Conservation (phyloP, 2,113 vertebrate genomes). For the Urocynchramus pylzowi region DNA sequence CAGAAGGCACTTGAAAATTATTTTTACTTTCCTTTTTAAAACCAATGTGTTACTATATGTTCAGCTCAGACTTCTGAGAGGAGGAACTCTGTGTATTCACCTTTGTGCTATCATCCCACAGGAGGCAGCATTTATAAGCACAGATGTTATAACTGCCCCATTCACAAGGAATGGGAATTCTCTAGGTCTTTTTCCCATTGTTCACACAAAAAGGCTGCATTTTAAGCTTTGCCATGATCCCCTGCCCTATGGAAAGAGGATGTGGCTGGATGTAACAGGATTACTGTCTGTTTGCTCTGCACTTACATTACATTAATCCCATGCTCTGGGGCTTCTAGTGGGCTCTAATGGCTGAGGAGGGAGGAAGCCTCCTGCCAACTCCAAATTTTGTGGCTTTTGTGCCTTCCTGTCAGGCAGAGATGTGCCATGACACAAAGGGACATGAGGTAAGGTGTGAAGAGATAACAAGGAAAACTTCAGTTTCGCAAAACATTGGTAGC, state of each 20-base stretch:
- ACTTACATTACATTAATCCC: background rate
- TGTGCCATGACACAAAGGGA: background rate
- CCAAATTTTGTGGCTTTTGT: background rate
- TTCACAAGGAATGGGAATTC: background rate
- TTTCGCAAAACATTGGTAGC: background rate
- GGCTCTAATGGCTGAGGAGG: background rate
- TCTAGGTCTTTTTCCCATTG: background rate
- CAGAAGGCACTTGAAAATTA: background rate
- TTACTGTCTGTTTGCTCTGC: background rate
- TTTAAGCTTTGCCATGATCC: background rate
- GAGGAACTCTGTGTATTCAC: background rate
- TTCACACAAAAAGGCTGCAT: background rate
- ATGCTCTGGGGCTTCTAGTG: background rate
- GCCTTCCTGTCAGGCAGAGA: background rate
- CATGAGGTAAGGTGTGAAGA: background rate
- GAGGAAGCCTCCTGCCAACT: background rate
- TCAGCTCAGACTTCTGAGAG: background rate
- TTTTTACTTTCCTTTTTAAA: background rate
- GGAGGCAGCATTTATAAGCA: background rate
- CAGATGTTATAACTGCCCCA: background rate
- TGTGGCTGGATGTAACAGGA: background rate
- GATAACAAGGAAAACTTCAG: background rate
- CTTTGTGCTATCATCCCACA: background rate
- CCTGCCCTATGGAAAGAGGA: background rate
- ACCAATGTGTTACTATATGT: fast-evolving